These are phyloP conservation scores for Melieria crassipennis DNA, from an alignment of 2,888 invertebrate genomes.

Conservation along the genomic window DNA sequence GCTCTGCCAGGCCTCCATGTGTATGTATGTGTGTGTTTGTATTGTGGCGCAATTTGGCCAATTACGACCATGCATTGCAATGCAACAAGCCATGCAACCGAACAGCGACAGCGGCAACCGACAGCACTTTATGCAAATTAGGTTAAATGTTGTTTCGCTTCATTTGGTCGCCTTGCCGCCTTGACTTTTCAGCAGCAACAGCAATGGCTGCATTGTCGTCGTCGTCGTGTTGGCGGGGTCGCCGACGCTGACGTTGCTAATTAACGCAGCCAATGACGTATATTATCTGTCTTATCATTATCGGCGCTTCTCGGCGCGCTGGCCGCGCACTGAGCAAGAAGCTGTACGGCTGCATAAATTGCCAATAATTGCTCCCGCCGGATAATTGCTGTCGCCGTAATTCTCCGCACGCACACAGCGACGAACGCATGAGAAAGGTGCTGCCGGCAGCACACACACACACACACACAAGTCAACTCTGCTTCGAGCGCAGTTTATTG, in stretches of 20 bases:
- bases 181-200: constrained; percentile 8
- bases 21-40: constrained; percentile 19
- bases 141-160: constrained; percentile 33
- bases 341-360: constrained; percentile 31
- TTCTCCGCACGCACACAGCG: neutral
- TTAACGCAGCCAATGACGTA: too few relatives aligned
- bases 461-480: too few relatives aligned
- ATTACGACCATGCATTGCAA: neutral
- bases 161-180: constrained; percentile 23
- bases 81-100: neutral
- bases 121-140: constrained; percentile 32
- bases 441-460: constrained; percentile 2
- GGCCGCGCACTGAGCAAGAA: constrained; percentile 17
- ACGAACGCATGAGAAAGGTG: constrained; percentile 30
- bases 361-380: constrained; percentile 36
- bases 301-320: too few relatives aligned
- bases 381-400: constrained; percentile 29
- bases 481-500: too few relatives aligned
- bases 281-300: too few relatives aligned
- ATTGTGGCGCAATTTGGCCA: constrained; percentile 7
- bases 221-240: neutral
- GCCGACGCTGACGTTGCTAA: too few relatives aligned
- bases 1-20: neutral
- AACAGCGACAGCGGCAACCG: constrained; percentile 5
- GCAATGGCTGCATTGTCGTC: neutral